These are phyloP conservation scores for Calyptommatus sinebrachiatus DNA, from an alignment of 2,113 vertebrate species.

Conservation along the genomic window DNA sequence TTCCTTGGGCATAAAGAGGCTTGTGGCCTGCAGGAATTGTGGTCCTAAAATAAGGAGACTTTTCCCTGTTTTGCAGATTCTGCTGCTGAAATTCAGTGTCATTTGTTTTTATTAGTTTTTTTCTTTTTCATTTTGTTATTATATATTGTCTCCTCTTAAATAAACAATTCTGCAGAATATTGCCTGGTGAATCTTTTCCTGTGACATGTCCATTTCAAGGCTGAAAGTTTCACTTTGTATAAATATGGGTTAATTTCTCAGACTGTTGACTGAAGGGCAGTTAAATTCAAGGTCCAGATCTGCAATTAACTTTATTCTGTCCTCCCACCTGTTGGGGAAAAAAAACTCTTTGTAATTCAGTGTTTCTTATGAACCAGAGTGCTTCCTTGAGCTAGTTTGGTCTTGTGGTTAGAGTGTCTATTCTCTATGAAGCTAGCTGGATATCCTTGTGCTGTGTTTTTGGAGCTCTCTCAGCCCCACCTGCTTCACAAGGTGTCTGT, in stretches of 20 bases:
- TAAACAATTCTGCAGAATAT: neutral
- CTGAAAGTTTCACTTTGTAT: neutral
- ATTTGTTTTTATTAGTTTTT: too few relatives aligned
- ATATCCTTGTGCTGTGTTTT: too few relatives aligned
- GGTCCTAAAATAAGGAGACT: neutral
- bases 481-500: too few relatives aligned
- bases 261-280: neutral
- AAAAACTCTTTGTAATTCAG: too few relatives aligned
- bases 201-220: neutral
- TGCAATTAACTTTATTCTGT: neutral
- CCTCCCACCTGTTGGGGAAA: neutral
- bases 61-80: neutral
- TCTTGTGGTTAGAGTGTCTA: too few relatives aligned
- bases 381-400: too few relatives aligned
- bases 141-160: neutral
- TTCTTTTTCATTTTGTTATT: too few relatives aligned
- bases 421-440: too few relatives aligned
- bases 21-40: neutral
- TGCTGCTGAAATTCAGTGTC: neutral
- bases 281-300: neutral
- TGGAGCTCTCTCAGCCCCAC: too few relatives aligned
- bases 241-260: neutral
- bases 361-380: too few relatives aligned
- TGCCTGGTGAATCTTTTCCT: neutral
- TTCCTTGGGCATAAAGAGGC: constrained; percentile 12